Evolutionary conservation across 1,140 invertebrate species (phyloP).

Genomic region (Choristoneura fumiferana): DNA sequence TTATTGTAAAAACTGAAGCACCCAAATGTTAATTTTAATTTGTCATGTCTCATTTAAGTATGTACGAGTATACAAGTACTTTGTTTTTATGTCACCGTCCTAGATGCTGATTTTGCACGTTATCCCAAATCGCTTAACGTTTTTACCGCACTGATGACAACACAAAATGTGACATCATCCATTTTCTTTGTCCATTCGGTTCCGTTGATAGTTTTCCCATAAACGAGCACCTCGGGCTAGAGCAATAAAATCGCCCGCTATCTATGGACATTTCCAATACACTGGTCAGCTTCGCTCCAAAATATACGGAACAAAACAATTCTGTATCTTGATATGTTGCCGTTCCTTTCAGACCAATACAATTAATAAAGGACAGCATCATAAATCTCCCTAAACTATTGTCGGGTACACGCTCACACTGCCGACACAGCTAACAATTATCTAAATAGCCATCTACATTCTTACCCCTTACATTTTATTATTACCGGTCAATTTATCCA

Average conservation of each 20-base stretch:
- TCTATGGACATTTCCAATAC: conserved; percentile 71
- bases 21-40: too few relatives aligned
- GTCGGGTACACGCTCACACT: conserved; percentile 26
- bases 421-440: conserved; percentile 72
- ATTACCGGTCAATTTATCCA: conserved; percentile 77
- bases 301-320: background rate
- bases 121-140: conserved; percentile 3
- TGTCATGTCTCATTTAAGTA: too few relatives aligned
- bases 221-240: conserved; percentile 64
- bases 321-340: background rate
- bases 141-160: conserved; percentile 14
- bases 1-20: too few relatives aligned
- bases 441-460: conserved; percentile 78
- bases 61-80: too few relatives aligned
- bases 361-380: conserved; percentile 4
- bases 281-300: conserved; percentile 38
- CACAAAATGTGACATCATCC: conserved; percentile 53
- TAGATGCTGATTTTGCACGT: background rate
- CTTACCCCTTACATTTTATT: conserved; percentile 78
- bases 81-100: too few relatives aligned
- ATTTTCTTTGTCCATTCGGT: conserved; percentile 47
- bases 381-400: background rate
- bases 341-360: conserved; percentile 5
- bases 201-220: conserved; percentile 69
- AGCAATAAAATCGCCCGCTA: conserved; percentile 68